Evolutionary conservation across 2,113 vertebrate species (phyloP).

Genomic region (Scopus umbretta): DNA sequence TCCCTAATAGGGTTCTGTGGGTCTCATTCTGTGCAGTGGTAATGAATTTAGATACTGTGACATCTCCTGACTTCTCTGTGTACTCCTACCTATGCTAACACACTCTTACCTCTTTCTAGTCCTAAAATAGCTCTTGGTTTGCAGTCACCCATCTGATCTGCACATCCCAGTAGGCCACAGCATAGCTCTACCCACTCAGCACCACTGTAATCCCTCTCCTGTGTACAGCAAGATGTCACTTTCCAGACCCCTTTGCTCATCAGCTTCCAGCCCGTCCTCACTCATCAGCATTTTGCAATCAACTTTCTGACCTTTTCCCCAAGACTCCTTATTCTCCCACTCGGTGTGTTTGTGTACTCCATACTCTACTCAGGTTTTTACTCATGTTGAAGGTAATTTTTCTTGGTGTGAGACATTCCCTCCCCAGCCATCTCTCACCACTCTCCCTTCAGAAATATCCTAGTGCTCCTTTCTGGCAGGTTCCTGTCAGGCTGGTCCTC

Average conservation of each 20-base stretch:
- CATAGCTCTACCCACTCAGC: background rate
- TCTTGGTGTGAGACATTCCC: background rate
- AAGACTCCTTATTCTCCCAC: background rate
- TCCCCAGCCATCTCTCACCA: background rate
- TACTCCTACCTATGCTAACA: background rate
- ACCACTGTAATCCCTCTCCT: background rate
- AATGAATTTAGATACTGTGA: background rate
- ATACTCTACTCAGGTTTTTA: background rate
- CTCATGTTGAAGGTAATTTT: background rate
- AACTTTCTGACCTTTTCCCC: background rate
- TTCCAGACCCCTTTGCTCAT: background rate
- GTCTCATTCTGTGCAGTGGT: background rate
- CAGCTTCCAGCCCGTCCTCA: background rate
- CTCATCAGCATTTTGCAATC: background rate
- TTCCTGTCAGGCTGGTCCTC: background rate
- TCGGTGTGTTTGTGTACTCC: background rate
- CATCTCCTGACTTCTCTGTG: background rate
- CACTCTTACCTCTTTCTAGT: background rate
- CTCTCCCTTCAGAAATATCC: background rate
- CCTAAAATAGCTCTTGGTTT: background rate
- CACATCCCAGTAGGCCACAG: background rate
- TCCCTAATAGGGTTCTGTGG: background rate
- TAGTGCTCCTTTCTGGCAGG: background rate
- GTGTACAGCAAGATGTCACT: background rate
- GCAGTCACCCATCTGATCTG: background rate